A percentile compares a stretch with the other conserved stretches of the same genome.
Evolutionary conservation across 2,888 invertebrate species (phyloP).

Genomic region (Apamea crenata): DNA sequence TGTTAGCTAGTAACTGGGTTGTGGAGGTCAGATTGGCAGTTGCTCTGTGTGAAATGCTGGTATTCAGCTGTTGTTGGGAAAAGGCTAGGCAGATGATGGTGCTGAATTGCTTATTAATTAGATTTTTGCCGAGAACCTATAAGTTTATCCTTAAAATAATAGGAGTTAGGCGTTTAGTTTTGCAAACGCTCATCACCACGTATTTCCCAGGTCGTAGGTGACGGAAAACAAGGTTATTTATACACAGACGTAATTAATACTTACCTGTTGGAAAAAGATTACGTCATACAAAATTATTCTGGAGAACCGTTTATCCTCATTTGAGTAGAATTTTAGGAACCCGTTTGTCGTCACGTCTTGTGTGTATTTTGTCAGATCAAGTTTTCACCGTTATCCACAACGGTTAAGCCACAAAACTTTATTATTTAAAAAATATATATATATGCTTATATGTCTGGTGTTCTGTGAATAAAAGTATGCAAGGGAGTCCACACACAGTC

Average conservation of each 20-base stretch:
- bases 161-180: neutral
- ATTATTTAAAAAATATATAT: too few relatives aligned
- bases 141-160: neutral
- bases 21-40: too few relatives aligned
- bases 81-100: too few relatives aligned
- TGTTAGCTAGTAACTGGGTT: too few relatives aligned
- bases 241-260: neutral
- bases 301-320: neutral
- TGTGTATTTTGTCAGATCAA: constrained; percentile 4
- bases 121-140: neutral
- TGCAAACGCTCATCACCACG: neutral
- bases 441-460: too few relatives aligned
- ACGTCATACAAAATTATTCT: constrained; percentile 9
- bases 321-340: constrained; percentile 11
- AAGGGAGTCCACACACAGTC: too few relatives aligned
- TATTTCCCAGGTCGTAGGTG: constrained; percentile 4
- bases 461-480: too few relatives aligned
- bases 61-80: too few relatives aligned
- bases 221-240: constrained; percentile 15
- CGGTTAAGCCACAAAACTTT: neutral
- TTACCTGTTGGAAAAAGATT: neutral
- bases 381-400: constrained; percentile 35
- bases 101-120: neutral
- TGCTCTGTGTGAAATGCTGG: too few relatives aligned
- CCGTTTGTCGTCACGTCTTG: neutral